Evolutionary conservation across 2,888 invertebrate species (phyloP).

Genomic region (Oegoconia quadripuncta): DNA sequence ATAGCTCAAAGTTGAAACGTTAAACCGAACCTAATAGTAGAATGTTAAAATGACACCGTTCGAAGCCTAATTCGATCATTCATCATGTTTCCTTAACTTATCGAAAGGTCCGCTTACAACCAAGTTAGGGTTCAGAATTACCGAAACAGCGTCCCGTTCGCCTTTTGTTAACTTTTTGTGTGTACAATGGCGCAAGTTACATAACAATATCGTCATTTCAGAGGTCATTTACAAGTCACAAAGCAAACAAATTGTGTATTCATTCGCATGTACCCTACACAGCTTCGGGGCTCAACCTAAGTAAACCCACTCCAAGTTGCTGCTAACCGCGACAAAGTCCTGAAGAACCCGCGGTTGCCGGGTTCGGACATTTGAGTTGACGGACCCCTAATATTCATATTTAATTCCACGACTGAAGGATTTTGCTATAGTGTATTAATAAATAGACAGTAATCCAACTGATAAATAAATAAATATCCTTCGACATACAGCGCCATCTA

Average conservation of each 20-base stretch:
- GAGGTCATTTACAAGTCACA: constrained; percentile 67
- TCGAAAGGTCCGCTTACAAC: too few relatives aligned
- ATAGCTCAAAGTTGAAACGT: too few relatives aligned
- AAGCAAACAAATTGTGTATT: constrained; percentile 66
- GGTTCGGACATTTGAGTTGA: constrained; percentile 53
- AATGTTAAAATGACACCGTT: too few relatives aligned
- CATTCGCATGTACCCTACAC: constrained; percentile 58
- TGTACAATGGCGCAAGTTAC: constrained; percentile 49
- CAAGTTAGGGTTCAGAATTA: too few relatives aligned
- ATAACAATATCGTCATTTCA: constrained; percentile 64
- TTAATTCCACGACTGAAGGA: constrained; percentile 55
- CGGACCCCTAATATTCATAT: constrained; percentile 72
- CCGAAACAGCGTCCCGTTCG: not conserved
- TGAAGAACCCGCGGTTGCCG: constrained; percentile 56
- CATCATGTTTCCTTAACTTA: too few relatives aligned
- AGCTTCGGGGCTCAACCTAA: constrained; percentile 62
- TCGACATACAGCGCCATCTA: too few relatives aligned
- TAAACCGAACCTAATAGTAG: too few relatives aligned
- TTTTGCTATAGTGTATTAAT: constrained; percentile 58
- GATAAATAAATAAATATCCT: too few relatives aligned
- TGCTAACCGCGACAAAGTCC: constrained; percentile 52
- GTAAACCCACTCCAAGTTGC: constrained; percentile 56
- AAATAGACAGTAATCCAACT: constrained; percentile 52
- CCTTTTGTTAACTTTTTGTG: constrained; percentile 36
- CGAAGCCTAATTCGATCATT: too few relatives aligned